phyloP scores from a whole-genome alignment of 2,113 vertebrate species.

The Platycercus adscitus region DNA sequence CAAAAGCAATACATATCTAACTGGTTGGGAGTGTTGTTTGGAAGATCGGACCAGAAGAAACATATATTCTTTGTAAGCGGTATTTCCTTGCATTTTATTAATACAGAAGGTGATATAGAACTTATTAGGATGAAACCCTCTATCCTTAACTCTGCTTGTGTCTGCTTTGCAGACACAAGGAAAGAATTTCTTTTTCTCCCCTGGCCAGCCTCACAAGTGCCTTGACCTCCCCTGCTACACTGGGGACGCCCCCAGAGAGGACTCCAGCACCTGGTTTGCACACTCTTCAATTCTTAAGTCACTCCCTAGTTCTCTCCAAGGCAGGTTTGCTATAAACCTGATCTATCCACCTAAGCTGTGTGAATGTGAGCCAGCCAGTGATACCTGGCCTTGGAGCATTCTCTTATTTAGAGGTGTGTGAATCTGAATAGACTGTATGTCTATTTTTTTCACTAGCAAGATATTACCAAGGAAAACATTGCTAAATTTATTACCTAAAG shows the following conservation, averaged over 20 bases:
- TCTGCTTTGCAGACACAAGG: not conserved
- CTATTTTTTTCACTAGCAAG: not conserved
- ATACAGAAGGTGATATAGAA: not conserved
- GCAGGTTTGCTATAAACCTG: not conserved
- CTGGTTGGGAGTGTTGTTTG: not conserved
- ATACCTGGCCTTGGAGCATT: not conserved
- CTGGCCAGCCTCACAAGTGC: not conserved
- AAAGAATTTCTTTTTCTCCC: not conserved
- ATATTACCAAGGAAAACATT: not conserved
- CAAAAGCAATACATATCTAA: not conserved
- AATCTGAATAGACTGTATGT: not conserved
- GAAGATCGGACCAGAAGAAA: not conserved
- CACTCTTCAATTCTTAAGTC: not conserved
- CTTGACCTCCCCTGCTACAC: not conserved
- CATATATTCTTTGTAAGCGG: not conserved
- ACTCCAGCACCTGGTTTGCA: not conserved
- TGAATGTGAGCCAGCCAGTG: not conserved
- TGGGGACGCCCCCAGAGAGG: accelerated
- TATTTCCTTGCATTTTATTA: not conserved
- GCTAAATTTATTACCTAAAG: not conserved
- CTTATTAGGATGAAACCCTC: not conserved
- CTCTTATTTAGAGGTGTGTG: not conserved
- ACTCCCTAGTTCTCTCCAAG: not conserved
- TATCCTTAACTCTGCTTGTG: not conserved
- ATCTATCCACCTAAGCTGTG: not conserved